Evolutionary conservation across 2,888 invertebrate species (phyloP).

Genomic region (Lordiphosa fenestrarum): DNA sequence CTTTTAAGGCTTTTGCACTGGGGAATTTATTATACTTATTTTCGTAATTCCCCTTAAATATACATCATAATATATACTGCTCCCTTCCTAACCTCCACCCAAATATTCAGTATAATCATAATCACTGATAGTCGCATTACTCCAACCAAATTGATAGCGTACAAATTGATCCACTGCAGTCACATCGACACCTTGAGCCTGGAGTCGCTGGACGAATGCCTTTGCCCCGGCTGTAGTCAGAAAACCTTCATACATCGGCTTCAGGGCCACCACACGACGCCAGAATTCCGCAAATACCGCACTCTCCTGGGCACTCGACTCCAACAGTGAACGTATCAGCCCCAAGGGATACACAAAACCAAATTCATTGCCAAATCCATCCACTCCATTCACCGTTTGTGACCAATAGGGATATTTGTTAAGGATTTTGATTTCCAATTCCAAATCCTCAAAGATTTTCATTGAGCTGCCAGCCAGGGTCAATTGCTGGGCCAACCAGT

Average conservation of each 20-base stretch:
- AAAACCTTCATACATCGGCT: constrained; percentile 70
- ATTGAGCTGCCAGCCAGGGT: constrained; percentile 51
- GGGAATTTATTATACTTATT: neutral
- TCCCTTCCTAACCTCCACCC: neutral
- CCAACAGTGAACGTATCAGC: constrained; percentile 56
- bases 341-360: constrained; percentile 53
- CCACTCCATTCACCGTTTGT: constrained; percentile 62
- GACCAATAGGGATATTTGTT: constrained; percentile 63
- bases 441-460: constrained; percentile 61
- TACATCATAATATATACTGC: too few species aligned
- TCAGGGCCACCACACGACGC: constrained; percentile 57
- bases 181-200: constrained; percentile 44
- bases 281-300: constrained; percentile 65
- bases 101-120: constrained; percentile 28
- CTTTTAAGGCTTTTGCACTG: neutral
- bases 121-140: constrained; percentile 34
- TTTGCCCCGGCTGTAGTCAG: constrained; percentile 22
- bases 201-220: constrained; percentile 24
- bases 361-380: constrained; percentile 70
- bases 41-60: too few species aligned
- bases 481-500: constrained; percentile 67
- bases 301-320: constrained; percentile 58
- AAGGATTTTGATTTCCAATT: constrained; percentile 64
- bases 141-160: constrained; percentile 57
- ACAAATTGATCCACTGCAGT: constrained; percentile 31